Percentiles rank a stretch among this genome's conserved stretches.
Conservation (phyloP, 2,113 vertebrate genomes). For the Cnemophilus loriae region DNA sequence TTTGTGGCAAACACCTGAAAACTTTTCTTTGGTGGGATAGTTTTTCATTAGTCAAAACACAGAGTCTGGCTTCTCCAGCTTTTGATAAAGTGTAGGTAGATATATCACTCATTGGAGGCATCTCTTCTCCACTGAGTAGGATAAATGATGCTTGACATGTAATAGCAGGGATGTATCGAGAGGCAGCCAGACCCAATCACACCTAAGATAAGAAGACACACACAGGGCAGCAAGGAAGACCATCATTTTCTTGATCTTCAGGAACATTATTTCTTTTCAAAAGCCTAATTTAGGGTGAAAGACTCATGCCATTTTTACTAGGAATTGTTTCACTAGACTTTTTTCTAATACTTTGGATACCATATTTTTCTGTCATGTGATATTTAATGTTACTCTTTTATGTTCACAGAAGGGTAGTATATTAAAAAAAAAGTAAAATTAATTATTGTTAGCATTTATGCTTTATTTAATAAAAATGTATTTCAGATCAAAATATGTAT, state of each 20-base stretch:
- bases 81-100: neutral
- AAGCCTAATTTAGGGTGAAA: neutral
- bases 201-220: neutral
- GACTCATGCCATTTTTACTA: neutral
- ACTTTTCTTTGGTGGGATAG: neutral
- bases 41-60: neutral
- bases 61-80: neutral
- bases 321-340: neutral
- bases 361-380: neutral
- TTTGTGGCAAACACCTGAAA: neutral
- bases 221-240: neutral
- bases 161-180: neutral
- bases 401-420: neutral
- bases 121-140: neutral
- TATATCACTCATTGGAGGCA: neutral
- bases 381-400: neutral
- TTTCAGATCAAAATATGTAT: neutral
- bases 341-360: neutral
- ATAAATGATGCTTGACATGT: neutral
- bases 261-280: neutral
- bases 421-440: neutral
- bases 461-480: neutral
- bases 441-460: neutral
- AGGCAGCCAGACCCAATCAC: neutral
- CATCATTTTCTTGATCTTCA: neutral